Evolutionary conservation across 2,888 invertebrate species (phyloP), one percentile per base, ranked within the genome.

Genomic region (Ichneumoninae sp.): DNA sequence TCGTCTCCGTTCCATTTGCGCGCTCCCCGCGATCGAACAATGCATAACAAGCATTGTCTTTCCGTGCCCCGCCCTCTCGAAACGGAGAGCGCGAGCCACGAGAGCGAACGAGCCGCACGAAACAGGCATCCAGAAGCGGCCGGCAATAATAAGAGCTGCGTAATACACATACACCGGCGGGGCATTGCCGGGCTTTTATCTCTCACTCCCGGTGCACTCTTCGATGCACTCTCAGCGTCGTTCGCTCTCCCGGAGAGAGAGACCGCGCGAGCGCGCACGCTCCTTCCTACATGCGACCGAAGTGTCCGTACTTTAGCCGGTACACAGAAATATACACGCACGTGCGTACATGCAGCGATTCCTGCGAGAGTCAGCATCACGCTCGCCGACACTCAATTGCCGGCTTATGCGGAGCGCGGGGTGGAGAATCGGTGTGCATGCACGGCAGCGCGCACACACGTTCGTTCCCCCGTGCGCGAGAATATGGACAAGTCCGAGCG

Each of bases 1-100:
- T 40, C 40, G 40, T 40, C 40, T 40, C 40, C 40, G 40, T 40
- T 40, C 40, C 40, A n/a, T 19, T 62, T 19, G 68, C 68, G 57
- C 69, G 69, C 69, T 62, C 30, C 52, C 52, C 84, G 81, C 83
- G 85, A 81, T 76, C 83, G 90, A 90, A 92, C 91, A 91, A 91
- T 90, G 90, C 91, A 90, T 91, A 91, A 92, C 91, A 87, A 91
- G 92, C 91, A 92, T 92, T 92, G 92, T 92, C 90, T 90, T 89
- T 89, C 85, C 16, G 62, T 84, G 86, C 90, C 88, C 91, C 91
- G 92, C 91, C 91, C 89, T 76, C 76, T 76, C 76, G 40, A 65
- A 66, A 36, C 66, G 54, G 50, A 8, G 40, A 40, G 36, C 22
- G 57, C 22, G 71, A 54, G 72, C 74, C 65, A 3, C 22, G 77